These are phyloP conservation scores for Nibea albiflora DNA, from an alignment of 2,113 vertebrate species.

Conservation along the genomic window DNA sequence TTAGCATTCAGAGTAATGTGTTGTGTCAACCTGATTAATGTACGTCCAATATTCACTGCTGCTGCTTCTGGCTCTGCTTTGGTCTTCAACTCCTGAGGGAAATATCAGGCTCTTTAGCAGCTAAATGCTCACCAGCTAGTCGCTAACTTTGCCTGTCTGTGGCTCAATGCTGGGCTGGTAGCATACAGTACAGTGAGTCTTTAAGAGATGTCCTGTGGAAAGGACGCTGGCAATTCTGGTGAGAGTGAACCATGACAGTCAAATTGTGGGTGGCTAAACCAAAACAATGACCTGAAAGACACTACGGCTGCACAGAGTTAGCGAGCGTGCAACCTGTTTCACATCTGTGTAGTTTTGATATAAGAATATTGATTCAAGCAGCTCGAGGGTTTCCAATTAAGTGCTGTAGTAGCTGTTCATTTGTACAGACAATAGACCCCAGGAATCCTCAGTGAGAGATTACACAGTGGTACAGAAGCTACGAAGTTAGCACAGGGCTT, in stretches of 20 bases:
- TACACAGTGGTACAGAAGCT: not conserved
- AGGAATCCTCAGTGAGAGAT: no score
- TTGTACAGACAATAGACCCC: not conserved
- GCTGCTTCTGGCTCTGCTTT: not conserved
- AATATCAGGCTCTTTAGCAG: slow-evolving; percentile 9
- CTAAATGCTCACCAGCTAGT: not conserved
- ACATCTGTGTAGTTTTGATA: not conserved
- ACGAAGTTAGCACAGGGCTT: not conserved
- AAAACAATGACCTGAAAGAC: not conserved
- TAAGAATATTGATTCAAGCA: not conserved
- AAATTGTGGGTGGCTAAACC: not conserved
- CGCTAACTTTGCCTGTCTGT: not conserved
- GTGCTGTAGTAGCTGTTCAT: not conserved
- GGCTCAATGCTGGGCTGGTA: not conserved
- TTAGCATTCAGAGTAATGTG: slow-evolving; percentile 2
- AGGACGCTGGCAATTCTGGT: not conserved
- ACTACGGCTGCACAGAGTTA: not conserved
- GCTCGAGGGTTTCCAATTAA: not conserved
- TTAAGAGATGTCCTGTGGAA: not conserved
- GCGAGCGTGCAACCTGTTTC: no score
- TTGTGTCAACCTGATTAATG: slow-evolving; percentile 25
- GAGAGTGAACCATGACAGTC: not conserved
- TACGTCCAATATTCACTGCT: slow-evolving; percentile 14
- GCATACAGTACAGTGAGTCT: not conserved
- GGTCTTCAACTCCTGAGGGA: slow-evolving; percentile 2